phyloP scores from a whole-genome alignment of 1,140 invertebrate genomes.

The Leptinotarsa undecemlineata region DNA sequence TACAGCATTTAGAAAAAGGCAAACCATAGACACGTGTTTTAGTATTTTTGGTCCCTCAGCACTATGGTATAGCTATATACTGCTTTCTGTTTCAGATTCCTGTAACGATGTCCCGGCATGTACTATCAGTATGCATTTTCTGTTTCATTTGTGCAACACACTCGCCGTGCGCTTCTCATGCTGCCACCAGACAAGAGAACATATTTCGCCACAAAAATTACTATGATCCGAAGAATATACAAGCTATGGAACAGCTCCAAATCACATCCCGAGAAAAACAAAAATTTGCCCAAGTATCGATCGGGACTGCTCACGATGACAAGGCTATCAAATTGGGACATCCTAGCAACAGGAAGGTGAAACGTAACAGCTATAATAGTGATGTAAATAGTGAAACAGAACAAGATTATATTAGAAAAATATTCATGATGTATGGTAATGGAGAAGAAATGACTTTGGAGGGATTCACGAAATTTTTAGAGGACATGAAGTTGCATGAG shows the following conservation, averaged over 20 bases:
- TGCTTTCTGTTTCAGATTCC: background rate
- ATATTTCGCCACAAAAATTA: slow-evolving; percentile 37
- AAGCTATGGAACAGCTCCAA: slow-evolving; percentile 15
- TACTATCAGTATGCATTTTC: slow-evolving; percentile 77
- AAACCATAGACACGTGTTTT: too few species aligned
- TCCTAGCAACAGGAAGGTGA: slow-evolving; percentile 15
- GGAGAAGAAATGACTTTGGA: slow-evolving; percentile 66
- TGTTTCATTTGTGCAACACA: slow-evolving; percentile 76
- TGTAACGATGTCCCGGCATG: slow-evolving; percentile 59
- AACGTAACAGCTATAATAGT: slow-evolving; percentile 25
- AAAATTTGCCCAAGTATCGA: slow-evolving; percentile 4
- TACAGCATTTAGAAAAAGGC: too few species aligned
- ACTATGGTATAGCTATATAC: too few species aligned
- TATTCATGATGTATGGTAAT: slow-evolving; percentile 61
- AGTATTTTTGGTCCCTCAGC: too few species aligned
- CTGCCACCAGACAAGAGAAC: slow-evolving; percentile 52
- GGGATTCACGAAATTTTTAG: slow-evolving; percentile 68
- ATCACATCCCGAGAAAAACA: slow-evolving; percentile 17
- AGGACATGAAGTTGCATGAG: slow-evolving; percentile 10
- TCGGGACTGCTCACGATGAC: slow-evolving; percentile 20
- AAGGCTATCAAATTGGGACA: slow-evolving; percentile 7
- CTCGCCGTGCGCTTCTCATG: slow-evolving; percentile 68
- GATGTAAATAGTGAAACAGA: slow-evolving; percentile 26
- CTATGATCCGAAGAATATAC: slow-evolving; percentile 40
- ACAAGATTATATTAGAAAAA: slow-evolving; percentile 51